Evolutionary conservation across 2,888 invertebrate genomes (phyloP), one percentile per base, ranked within the genome.

Genomic region (Epinotia brunnichana): DNA sequence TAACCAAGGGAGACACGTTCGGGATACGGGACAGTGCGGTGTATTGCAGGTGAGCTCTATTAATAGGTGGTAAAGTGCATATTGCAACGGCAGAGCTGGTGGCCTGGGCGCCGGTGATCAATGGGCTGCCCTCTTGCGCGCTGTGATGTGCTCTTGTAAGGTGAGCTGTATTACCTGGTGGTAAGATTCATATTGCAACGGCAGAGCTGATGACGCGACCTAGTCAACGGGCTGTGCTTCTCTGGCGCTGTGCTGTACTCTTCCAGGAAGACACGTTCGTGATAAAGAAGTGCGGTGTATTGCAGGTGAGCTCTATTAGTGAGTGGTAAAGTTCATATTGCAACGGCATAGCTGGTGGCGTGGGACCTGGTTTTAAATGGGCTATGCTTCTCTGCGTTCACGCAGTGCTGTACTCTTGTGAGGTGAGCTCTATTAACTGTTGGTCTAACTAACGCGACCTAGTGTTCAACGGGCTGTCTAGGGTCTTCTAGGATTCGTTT

Each of bases 171-270:
- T 41, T 11, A 41, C 10, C 41, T 9, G 10, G 41, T 41, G 11
- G n/a, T n/a, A n/a, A n/a, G n/a, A n/a, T n/a, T n/a, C n/a, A n/a
- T n/a, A n/a, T n/a, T n/a, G n/a, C n/a, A n/a, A n/a, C n/a, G n/a
- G n/a, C n/a, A n/a, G 98, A 99, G 92, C 92, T 99, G 88, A 98
- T 99, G 87, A 98, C 99, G 98, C 94, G 98, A 98, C 82, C 94
- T 97, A 83, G 98, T 98, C 94, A 99, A 99, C 94, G 96, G 98
- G 74, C 96, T 96, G 85, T 99, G 99, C 92, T 99, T 99, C 94
- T 97, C 97, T 61, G 99, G 99, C 89, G 57, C 95, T 97, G 66
- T 99, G 99, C 94, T 96, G 96, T 87, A 95, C 96, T 51, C 96
- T 97, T 4, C 94, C 99, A 98, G 86, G 99, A 99, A 56, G 99